Evolutionary conservation across 2,797 vertebrate species (phyloP).

Genomic region (Xenops minutus): DNA sequence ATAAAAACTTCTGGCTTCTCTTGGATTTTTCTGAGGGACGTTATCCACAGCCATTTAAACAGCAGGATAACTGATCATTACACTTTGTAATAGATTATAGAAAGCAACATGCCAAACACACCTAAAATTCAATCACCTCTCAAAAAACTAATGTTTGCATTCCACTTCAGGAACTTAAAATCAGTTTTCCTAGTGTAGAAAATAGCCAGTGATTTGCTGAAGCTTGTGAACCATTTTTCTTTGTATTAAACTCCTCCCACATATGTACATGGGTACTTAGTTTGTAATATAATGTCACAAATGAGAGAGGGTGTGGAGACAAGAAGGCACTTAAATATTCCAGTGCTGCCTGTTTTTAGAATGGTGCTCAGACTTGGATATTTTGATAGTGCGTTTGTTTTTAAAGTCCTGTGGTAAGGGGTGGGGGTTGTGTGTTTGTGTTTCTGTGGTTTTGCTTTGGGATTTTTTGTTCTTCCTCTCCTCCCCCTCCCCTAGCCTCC

Average conservation of each 20-base stretch:
- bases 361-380: accelerated
- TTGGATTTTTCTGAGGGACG: background rate
- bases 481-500: no score
- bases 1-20: background rate
- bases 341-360: background rate
- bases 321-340: background rate
- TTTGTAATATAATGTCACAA: background rate
- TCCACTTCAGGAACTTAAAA: background rate
- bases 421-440: no score
- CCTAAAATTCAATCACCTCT: background rate
- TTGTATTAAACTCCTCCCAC: background rate
- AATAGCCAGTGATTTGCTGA: background rate
- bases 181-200: background rate
- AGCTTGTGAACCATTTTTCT: background rate
- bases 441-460: background rate
- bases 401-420: accelerated
- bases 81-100: background rate
- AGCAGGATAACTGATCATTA: background rate
- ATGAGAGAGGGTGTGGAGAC: background rate
- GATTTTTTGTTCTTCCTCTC: background rate
- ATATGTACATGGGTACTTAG: background rate
- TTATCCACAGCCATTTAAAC: background rate
- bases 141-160: background rate
- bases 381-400: background rate
- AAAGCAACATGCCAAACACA: background rate